phyloP scores from a whole-genome alignment of 2,113 vertebrate species.

The Dicerorhinus sumatrensis region DNA sequence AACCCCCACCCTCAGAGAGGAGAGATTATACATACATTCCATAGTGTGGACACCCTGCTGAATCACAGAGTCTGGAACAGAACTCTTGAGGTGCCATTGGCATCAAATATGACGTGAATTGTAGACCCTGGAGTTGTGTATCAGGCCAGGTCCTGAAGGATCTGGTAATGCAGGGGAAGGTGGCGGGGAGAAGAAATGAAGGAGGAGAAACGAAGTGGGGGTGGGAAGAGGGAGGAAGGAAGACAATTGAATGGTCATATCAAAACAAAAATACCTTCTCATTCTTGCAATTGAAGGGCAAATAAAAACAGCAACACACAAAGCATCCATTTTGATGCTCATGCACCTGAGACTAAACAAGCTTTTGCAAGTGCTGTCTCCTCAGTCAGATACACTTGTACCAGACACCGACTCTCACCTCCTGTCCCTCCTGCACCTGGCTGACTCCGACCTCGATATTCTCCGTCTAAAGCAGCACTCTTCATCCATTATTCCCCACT shows the following conservation, averaged over 20 bases:
- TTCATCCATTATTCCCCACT: neutral
- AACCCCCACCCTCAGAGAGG: neutral
- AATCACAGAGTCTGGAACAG: neutral
- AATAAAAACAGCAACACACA: neutral
- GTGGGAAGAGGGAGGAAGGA: neutral
- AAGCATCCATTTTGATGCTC: neutral
- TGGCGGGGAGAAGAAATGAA: neutral
- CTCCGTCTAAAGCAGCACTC: neutral
- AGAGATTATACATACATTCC: neutral
- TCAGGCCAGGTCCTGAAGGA: neutral
- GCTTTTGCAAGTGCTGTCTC: neutral
- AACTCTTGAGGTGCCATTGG: neutral
- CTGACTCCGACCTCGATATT: neutral
- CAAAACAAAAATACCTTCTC: conserved; percentile 12
- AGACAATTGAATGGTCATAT: neutral
- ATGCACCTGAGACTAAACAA: neutral
- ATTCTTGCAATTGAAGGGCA: conserved; percentile 5
- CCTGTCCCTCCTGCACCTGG: neutral
- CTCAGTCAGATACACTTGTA: neutral
- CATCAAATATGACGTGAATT: neutral
- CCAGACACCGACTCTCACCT: neutral
- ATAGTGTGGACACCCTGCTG: neutral
- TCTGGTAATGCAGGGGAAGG: neutral
- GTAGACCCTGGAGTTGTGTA: neutral
- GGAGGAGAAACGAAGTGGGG: neutral